These are phyloP conservation scores for Psilopogon haemacephalus DNA, from an alignment of 2,113 vertebrate genomes.

Conservation along the genomic window DNA sequence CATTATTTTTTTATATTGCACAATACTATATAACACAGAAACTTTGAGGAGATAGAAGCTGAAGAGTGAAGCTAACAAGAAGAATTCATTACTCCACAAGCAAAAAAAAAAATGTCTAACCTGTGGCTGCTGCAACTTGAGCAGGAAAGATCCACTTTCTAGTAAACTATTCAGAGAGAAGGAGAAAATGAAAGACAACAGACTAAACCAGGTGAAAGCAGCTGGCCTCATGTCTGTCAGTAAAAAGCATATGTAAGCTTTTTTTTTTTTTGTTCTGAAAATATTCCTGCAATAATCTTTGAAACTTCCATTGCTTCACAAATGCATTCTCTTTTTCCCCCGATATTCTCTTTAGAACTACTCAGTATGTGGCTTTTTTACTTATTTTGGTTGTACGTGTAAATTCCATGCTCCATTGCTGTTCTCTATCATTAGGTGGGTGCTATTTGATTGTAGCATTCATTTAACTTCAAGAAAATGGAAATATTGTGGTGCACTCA, in stretches of 20 bases:
- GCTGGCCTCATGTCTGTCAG: background rate
- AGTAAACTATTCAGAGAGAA: background rate
- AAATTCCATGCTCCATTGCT: background rate
- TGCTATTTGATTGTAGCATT: background rate
- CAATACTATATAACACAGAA: background rate
- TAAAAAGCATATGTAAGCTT: background rate
- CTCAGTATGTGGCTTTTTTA: background rate
- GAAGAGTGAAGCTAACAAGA: background rate
- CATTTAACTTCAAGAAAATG: background rate
- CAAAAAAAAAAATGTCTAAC: slow-evolving; percentile 33
- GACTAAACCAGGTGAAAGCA: slow-evolving; percentile 20
- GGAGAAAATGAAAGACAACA: background rate
- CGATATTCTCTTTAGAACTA: background rate
- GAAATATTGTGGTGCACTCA: background rate
- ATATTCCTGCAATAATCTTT: background rate
- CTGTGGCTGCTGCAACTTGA: background rate
- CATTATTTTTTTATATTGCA: background rate
- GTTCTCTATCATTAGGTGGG: background rate
- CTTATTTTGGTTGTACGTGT: background rate
- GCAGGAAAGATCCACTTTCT: background rate
- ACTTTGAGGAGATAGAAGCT: background rate
- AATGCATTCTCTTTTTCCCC: background rate
- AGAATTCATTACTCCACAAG: background rate
- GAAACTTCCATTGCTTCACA: background rate
- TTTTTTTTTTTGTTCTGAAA: background rate